Base-by-base conservation (phyloP, 30 jellyfish, hydroid and myxozoan genomes). In the Aurelia sp. region DNA sequence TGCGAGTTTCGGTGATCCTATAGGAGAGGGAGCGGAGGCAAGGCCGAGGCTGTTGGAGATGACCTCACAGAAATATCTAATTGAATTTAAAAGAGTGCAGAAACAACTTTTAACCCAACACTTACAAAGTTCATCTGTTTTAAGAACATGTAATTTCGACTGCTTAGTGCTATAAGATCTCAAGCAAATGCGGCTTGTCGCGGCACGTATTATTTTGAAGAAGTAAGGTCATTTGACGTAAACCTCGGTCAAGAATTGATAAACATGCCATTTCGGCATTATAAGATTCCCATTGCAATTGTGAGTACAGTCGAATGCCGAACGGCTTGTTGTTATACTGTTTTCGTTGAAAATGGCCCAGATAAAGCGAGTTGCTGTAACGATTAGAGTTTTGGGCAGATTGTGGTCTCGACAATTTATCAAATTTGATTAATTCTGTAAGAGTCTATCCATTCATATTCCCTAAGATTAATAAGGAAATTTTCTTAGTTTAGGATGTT, bases 401-500 rank as follows among this genome's bases (percentile, higher is more conserved):
- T 74, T 74, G 85, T 70, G 85, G 85, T 74, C 73, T 35, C 58
- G 72, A 53, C 73, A 74, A 55, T 74, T 74, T 52, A 74, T 74
- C 85, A 74, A 55, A 74, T 47, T 52, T 74, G 85, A 74, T 74
- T 55, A 74, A 52, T 66, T 52, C 71, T n/a, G 13, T 23, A 11
- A 55, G 62, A 41, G n/a, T 69, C 73, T 64, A 70, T 53, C 73
- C 40, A 53, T 74, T 50, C 85, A 27, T 50, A 21, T 22, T 20
- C 73, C 37, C 17, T 21, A 20, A 37, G 83, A 72, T 72, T 72
- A 50, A 20, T 21, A 59, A 48, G 41, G 16, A 40, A 10, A 52
- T 70, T 16, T 52, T 51, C 59, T 51, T 17, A 50, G 40, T 18
- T 74, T 70, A 18, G 30, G 21, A 22, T 50, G 70, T 16, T 73